phyloP scores from a whole-genome alignment of 2,113 vertebrate genomes.

The Cyprinodon tularosa region DNA sequence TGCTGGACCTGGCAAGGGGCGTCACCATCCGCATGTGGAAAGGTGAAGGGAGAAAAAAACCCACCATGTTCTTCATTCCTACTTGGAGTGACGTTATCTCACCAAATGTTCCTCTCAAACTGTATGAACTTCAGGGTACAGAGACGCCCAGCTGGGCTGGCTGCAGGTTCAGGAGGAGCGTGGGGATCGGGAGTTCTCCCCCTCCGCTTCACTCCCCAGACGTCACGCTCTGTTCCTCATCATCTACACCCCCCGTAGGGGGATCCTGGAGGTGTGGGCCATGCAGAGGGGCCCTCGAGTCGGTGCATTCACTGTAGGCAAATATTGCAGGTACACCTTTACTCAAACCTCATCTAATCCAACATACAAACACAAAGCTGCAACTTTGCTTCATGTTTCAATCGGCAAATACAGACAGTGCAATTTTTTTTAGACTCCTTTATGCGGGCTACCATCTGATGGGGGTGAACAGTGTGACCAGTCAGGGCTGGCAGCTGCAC shows the following conservation, averaged over 20 bases:
- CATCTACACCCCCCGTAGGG: slow-evolving; percentile 93
- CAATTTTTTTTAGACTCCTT: slow-evolving; percentile 81
- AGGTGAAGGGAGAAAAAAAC: slow-evolving; percentile 76
- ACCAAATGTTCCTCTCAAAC: not conserved
- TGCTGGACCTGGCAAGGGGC: slow-evolving; percentile 91
- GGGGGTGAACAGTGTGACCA: slow-evolving; percentile 98
- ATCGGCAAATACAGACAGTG: not conserved
- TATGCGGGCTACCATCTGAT: slow-evolving; percentile 97
- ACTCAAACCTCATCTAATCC: not conserved
- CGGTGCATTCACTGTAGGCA: slow-evolving; percentile 96
- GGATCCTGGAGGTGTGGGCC: slow-evolving; percentile 96
- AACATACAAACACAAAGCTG: not conserved
- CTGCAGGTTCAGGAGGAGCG: slow-evolving; percentile 91
- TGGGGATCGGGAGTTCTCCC: slow-evolving; percentile 85
- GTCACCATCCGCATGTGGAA: slow-evolving; percentile 98
- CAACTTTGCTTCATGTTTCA: not conserved
- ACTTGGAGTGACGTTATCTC: not conserved
- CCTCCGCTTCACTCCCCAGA: slow-evolving; percentile 80
- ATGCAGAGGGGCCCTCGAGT: slow-evolving; percentile 95
- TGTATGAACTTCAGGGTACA: slow-evolving; percentile 83
- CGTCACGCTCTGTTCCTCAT: slow-evolving; percentile 92
- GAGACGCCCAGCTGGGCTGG: slow-evolving; percentile 95
- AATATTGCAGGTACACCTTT: slow-evolving; percentile 87
- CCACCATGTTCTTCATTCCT: not conserved
- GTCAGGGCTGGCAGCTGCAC: slow-evolving; percentile 95